Evolutionary conservation across 2,797 vertebrate genomes (phyloP).

Genomic region (Falco biarmicus): DNA sequence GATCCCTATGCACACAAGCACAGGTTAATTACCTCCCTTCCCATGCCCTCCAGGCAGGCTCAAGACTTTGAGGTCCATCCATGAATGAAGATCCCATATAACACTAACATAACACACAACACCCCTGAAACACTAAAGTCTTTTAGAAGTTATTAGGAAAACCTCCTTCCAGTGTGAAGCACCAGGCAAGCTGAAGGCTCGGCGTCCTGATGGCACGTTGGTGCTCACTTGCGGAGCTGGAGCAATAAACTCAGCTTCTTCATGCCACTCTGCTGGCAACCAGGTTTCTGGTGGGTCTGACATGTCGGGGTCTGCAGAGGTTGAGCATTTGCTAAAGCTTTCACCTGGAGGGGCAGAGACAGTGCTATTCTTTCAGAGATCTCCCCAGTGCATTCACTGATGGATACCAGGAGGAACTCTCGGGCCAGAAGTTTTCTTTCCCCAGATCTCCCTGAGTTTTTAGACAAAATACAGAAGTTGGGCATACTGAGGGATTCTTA

Average conservation of each 20-base stretch:
- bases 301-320: neutral
- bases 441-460: neutral
- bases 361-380: neutral
- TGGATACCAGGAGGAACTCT: fast-evolving
- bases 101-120: fast-evolving
- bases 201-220: fast-evolving
- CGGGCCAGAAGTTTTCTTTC: neutral
- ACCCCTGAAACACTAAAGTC: neutral
- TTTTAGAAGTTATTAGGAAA: neutral
- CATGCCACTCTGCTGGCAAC: fast-evolving
- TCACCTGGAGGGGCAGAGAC: neutral
- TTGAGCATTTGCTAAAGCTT: neutral
- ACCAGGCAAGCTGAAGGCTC: fast-evolving
- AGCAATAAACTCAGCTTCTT: neutral
- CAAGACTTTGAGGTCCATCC: neutral
- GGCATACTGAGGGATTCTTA: neutral
- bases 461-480: neutral
- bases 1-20: neutral
- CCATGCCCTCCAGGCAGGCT: fast-evolving
- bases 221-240: fast-evolving
- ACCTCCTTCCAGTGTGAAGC: neutral
- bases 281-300: neutral
- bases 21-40: neutral
- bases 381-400: fast-evolving
- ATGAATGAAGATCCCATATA: neutral